Evolutionary conservation across 2,888 invertebrate species (phyloP), one percentile per base, ranked within the genome.

Genomic region (Chesias legatella): DNA sequence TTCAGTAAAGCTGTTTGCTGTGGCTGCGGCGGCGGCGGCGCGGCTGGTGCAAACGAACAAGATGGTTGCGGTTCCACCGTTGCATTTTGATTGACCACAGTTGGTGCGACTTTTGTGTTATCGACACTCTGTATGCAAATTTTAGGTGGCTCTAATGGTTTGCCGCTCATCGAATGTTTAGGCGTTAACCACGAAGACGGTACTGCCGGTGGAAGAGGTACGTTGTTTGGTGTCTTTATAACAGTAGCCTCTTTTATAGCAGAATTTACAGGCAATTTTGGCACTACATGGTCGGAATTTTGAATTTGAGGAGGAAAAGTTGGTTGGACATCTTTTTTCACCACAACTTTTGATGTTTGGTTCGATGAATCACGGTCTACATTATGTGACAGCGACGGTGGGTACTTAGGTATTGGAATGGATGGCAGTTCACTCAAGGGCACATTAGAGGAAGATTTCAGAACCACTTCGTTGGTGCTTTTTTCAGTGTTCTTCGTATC

Each of bases 141-240:
- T 56, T 79, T 72, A 17, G 84, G 85, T 41, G 68, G 63, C 44
- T 68, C 66, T 50, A 59, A 60, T 42, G 60, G 50, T 62, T 53
- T 67, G 30, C 68, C 60, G 60, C 51, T 44, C 45, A 53, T 51
- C 26, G 61, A 48, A 10, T 59, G 56, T 60, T 67, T 72, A 10
- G 65, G 55, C 28, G 73, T 65, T 45, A 86, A 57, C 88, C 88
- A 88, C 37, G 88, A 73, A 17, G 81, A 51, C 6, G 88, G 88
- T 23, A 88, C 88, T 6, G 79, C 81, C 26, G 88, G 88, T 17
- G 84, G 85, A 40, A 71, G 73, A 21, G 79, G 76, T 31, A 72
- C 70, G 21, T 67, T 66, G 41, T 63, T 59, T 35, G 57, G 41
- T 45, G 56, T 48, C 49, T 66, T 67, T 29, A 63, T 47, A 8